A percentile compares a stretch with the other conserved stretches of the same genome.
These are phyloP conservation scores for Homarus gammarus DNA, from an alignment of 2,888 invertebrate genomes.

Conservation along the genomic window DNA sequence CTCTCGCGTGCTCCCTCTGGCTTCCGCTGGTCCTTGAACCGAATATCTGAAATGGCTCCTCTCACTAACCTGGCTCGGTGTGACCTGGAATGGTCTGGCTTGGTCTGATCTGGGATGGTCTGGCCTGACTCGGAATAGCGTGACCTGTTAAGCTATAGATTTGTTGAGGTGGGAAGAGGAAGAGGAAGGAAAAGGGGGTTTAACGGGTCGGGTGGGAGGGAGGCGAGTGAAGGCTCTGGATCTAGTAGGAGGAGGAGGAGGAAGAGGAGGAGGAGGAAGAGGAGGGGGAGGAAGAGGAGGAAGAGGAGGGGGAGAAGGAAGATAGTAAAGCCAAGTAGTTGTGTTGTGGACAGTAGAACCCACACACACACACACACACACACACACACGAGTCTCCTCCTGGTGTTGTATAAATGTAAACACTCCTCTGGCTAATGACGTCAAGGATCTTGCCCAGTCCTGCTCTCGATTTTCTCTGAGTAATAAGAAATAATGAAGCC, in stretches of 20 bases:
- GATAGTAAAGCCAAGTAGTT: neutral
- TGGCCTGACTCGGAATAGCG: no score
- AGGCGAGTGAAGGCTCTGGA: neutral
- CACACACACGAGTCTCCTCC: no score
- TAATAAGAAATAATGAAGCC: no score
- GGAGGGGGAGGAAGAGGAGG: neutral
- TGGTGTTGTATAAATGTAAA: no score
- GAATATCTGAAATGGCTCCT: conserved; percentile 4
- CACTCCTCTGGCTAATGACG: no score
- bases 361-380: no score
- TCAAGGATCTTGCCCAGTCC: no score
- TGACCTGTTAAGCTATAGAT: neutral
- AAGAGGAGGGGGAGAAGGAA: neutral
- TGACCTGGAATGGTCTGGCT: neutral
- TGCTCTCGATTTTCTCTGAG: no score
- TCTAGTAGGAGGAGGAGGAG: no score
- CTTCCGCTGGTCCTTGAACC: neutral
- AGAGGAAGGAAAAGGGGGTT: no score
- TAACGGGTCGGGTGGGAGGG: neutral
- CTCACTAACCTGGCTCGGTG: neutral
- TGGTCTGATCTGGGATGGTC: neutral
- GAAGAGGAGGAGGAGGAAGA: neutral
- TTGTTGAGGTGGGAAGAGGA: neutral
- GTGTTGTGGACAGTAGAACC: neutral
- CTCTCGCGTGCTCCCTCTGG: neutral